Percentiles rank a stretch among this genome's conserved stretches.
Evolutionary conservation across 92 coral and sea anemone genomes (phyloP).

Genomic region (Desmophyllum pertusum): DNA sequence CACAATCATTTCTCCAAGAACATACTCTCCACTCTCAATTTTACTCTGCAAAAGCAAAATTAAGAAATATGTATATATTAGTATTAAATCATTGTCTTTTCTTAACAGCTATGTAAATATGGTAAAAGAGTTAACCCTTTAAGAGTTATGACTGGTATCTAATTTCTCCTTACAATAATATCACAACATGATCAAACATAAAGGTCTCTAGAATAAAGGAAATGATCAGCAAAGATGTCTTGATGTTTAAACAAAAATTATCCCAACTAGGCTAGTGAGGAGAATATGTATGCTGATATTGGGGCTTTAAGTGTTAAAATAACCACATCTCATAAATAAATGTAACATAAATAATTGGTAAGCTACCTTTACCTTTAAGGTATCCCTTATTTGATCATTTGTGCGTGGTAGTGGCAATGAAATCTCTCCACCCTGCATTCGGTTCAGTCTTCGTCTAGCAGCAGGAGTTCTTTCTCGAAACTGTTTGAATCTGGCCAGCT

Average conservation of each 20-base stretch:
- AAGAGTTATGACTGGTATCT: too few relatives aligned
- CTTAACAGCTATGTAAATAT: neutral
- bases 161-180: too few relatives aligned
- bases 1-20: constrained; percentile 44
- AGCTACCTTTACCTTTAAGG: constrained; percentile 4
- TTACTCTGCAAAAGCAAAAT: constrained; percentile 31
- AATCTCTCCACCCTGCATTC: constrained; percentile 50
- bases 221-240: too few relatives aligned
- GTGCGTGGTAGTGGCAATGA: constrained; percentile 41
- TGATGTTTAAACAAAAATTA: too few relatives aligned
- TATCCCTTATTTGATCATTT: constrained; percentile 51
- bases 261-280: too few relatives aligned
- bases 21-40: constrained; percentile 51
- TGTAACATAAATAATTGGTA: too few relatives aligned
- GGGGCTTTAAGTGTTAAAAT: neutral
- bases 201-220: too few relatives aligned
- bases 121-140: neutral
- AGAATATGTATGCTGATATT: too few relatives aligned
- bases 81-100: neutral
- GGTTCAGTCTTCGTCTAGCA: constrained; percentile 31
- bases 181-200: too few relatives aligned
- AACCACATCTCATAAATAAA: too few relatives aligned
- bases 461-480: constrained; percentile 22
- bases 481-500: constrained; percentile 38
- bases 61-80: neutral